phyloP scores from a whole-genome alignment of 1,140 invertebrate genomes.

The Mycetomoellerius zeteki region DNA sequence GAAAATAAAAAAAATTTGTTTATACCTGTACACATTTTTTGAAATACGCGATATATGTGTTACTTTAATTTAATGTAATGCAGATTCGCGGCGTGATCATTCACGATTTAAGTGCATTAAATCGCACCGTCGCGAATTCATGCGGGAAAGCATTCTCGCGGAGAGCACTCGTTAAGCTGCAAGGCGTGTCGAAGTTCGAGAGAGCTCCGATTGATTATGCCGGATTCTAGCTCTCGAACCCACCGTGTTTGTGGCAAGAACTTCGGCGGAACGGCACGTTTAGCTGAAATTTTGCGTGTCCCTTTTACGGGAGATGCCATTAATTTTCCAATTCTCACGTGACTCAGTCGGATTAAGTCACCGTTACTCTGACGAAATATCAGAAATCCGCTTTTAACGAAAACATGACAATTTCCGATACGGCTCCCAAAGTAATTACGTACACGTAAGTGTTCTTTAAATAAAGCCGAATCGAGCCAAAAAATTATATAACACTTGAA shows the following conservation, averaged over 20 bases:
- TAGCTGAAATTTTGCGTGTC: constrained; percentile 47
- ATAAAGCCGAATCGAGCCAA: constrained; percentile 23
- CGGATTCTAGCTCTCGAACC: constrained; percentile 3
- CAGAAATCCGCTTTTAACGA: constrained; percentile 13
- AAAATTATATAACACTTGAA: constrained; percentile 18
- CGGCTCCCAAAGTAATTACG: constrained; percentile 68
- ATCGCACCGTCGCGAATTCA: constrained; percentile 61
- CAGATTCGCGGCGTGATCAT: constrained; percentile 13
- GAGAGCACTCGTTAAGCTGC: constrained; percentile 61
- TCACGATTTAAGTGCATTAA: constrained; percentile 62
- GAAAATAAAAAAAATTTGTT: neutral
- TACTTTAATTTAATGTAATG: constrained; percentile 7
- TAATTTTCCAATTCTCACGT: constrained; percentile 51
- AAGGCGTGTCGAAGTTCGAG: constrained; percentile 56
- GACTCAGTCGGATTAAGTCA: constrained; percentile 9
- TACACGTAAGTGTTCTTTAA: constrained; percentile 44
- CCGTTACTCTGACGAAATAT: neutral
- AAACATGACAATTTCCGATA: constrained; percentile 61
- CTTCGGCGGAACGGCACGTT: constrained; percentile 32
- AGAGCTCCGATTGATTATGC: constrained; percentile 67
- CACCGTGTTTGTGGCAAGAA: constrained; percentile 51
- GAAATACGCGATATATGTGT: neutral
- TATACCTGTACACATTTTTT: neutral
- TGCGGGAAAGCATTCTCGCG: constrained; percentile 25
- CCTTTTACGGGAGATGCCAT: constrained; percentile 37